Conservation (phyloP, 2,888 invertebrate species). For the Pseudeuparius sepicola region DNA sequence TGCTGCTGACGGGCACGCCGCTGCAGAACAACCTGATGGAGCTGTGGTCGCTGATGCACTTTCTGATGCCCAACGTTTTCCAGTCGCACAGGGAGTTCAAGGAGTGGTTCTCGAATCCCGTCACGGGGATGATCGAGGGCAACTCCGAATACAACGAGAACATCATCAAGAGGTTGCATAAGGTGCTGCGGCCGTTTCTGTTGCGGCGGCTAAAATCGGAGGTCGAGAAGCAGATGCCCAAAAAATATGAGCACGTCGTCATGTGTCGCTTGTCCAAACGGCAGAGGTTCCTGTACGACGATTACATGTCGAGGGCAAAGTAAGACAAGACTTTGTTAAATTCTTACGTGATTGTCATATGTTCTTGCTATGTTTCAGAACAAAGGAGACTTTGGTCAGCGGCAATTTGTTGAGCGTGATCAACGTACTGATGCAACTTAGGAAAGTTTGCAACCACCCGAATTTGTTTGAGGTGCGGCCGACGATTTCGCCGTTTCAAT, state of each 20-base stretch:
- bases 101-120: constrained; percentile 97
- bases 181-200: constrained; percentile 88
- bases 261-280: constrained; percentile 91
- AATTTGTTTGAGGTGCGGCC: constrained; percentile 96
- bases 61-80: constrained; percentile 95
- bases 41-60: constrained; percentile 97
- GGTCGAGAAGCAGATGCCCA: constrained; percentile 96
- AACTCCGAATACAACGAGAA: constrained; percentile 84
- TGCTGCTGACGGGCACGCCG: constrained; percentile 89
- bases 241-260: constrained; percentile 91
- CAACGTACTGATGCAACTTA: constrained; percentile 92
- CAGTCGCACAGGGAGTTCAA: constrained; percentile 93
- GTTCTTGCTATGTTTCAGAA: constrained; percentile 50
- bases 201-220: constrained; percentile 85
- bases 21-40: constrained; percentile 95
- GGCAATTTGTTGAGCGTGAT: constrained; percentile 94
- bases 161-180: constrained; percentile 80
- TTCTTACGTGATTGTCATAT: constrained; percentile 10
- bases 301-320: constrained; percentile 96
- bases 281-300: constrained; percentile 95
- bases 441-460: constrained; percentile 97
- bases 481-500: constrained; percentile 86
- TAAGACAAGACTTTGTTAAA: constrained; percentile 39
- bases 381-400: constrained; percentile 82
- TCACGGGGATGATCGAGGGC: constrained; percentile 93